Base-by-base conservation (phyloP, 2,888 invertebrate species). In the Cheilosia grossa region DNA sequence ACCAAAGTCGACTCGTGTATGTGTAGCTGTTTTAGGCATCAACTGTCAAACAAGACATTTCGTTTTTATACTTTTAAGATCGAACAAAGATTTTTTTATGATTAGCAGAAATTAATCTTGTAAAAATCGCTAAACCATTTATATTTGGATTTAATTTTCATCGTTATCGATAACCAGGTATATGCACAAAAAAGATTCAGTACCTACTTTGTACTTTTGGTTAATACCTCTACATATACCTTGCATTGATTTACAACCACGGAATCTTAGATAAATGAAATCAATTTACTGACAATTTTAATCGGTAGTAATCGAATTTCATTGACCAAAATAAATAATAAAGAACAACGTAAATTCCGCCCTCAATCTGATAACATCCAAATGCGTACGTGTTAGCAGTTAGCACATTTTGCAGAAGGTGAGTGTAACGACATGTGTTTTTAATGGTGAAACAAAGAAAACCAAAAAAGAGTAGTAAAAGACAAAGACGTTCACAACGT, bases 241-340 rank as follows among this genome's bases (percentile, higher is more conserved):
- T 21, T 21, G 21, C 2, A 27, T 53, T 42, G 1, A 30, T 51
- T 30, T 47, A 47, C 44, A 54, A 47, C 63, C 44, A 74, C 73
- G 73, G 53, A 74, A 47, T 27, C 47, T 64, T 6, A 2, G 24
- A 53, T 30, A 40, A 27, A 24, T 19, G 7, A 51, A 53, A 40
- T 24, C 21, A 6, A 19, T n/a, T n/a, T n/a, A n/a, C n/a, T n/a
- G n/a, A 21, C 21, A 21, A 21, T 21, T 21, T 2, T 15, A 24
- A 51, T 51, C 51, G 21, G 51, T 37, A 13, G 0, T 44, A 54
- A 54, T 66, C 51, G 15, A n/a, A 58, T 58, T 59, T 47, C 37
- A 70, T 70, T 58, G 47, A 70, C 49, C 13, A 70, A 70, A 47
- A 69, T 27, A 33, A 47, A 59, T 27, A 15, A 58, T 49, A 15